These are phyloP conservation scores for Hydrophis major DNA, from an alignment of 2,797 vertebrate genomes.

Conservation along the genomic window DNA sequence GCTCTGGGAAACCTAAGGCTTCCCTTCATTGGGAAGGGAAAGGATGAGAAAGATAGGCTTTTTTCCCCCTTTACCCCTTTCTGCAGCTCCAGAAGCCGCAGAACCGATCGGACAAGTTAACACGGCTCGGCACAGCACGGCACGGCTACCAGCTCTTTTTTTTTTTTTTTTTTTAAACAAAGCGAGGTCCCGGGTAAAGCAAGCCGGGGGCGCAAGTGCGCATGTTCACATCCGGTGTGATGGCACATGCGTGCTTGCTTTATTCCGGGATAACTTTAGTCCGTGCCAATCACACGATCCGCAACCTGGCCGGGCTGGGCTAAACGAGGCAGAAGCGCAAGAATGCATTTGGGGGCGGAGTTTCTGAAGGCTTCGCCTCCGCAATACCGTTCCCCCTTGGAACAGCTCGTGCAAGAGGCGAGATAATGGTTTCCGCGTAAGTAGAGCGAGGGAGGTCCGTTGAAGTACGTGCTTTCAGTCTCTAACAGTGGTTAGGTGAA, in stretches of 20 bases:
- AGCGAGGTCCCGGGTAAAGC: slow-evolving; percentile 29
- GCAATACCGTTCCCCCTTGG: no score
- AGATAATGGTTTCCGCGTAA: neutral
- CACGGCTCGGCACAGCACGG: slow-evolving; percentile 44
- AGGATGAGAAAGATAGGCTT: neutral
- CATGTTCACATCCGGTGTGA: slow-evolving; percentile 85
- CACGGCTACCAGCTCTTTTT: slow-evolving; percentile 11
- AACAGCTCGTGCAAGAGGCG: no score
- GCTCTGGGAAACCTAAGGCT: neutral
- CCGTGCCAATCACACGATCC: slow-evolving; percentile 73
- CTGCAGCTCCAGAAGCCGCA: neutral
- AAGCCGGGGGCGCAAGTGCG: slow-evolving; percentile 12
- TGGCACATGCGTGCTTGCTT: slow-evolving; percentile 86
- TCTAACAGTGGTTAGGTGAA: no score
- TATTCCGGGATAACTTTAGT: slow-evolving; percentile 90
- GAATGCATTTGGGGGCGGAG: neutral
- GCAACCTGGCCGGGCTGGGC: slow-evolving; percentile 23
- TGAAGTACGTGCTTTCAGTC: no score
- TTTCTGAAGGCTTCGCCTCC: neutral
- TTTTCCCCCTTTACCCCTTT: neutral
- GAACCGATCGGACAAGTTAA: slow-evolving; percentile 16
- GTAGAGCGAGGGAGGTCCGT: neutral
- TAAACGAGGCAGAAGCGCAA: neutral
- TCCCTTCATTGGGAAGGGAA: neutral
- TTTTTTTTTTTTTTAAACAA: slow-evolving; percentile 18